These are phyloP conservation scores for Aegithalos caudatus DNA, from an alignment of 2,113 vertebrate genomes.

Conservation along the genomic window DNA sequence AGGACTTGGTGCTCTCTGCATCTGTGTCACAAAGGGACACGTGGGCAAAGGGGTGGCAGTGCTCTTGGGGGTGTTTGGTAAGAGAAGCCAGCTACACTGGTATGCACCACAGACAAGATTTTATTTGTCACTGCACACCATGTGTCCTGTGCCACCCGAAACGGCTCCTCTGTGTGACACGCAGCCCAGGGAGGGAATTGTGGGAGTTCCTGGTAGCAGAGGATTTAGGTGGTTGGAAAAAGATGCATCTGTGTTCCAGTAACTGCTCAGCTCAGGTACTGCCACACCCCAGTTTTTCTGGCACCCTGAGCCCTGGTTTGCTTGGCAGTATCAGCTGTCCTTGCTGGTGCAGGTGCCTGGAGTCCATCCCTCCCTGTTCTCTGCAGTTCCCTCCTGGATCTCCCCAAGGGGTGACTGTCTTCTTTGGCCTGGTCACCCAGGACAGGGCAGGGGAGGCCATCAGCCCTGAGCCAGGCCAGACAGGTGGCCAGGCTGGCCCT, in stretches of 20 bases:
- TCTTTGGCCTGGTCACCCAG: not conserved
- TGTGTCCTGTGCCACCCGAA: not conserved
- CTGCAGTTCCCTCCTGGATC: not conserved
- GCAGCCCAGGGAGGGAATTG: not conserved
- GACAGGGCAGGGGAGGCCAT: not conserved
- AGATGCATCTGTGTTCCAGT: not conserved
- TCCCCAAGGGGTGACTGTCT: rapidly evolving
- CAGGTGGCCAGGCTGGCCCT: not conserved
- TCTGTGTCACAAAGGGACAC: not conserved
- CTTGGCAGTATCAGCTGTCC: not conserved
- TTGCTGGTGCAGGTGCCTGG: not conserved
- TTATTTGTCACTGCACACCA: not conserved
- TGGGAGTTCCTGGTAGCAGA: not conserved
- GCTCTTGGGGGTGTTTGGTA: not conserved
- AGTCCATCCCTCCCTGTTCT: not conserved
- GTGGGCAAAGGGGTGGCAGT: not conserved
- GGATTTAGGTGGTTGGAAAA: not conserved
- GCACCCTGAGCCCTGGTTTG: not conserved
- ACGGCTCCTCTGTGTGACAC: rapidly evolving
- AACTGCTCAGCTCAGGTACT: not conserved
- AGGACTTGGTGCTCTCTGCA: not conserved
- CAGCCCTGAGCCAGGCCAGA: not conserved
- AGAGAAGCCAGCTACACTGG: not conserved
- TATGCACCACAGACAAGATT: not conserved
- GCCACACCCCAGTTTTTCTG: not conserved